Conservation (phyloP, 2,888 invertebrate species). For the Incurvaria masculella region DNA sequence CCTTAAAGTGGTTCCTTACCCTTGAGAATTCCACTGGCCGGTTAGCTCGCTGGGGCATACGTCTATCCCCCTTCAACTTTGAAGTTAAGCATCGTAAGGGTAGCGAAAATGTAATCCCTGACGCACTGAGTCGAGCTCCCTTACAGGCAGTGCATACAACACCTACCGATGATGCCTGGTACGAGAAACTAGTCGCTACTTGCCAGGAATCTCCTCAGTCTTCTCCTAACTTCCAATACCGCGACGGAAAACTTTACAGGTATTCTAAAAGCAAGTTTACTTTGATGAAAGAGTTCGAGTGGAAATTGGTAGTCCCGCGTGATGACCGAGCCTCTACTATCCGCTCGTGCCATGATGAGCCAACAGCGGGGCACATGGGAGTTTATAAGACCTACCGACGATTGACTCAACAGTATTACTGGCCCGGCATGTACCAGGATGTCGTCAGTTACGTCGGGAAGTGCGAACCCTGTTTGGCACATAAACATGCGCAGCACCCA, state of each 20-base stretch:
- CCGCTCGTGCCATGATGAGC: conserved; percentile 1
- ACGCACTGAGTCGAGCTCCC: conserved; percentile 8
- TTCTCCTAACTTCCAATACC: conserved; percentile 6
- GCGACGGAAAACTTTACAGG: background rate
- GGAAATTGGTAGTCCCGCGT: conserved; percentile 7
- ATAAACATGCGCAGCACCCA: conserved; percentile 11
- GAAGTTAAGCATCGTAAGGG: conserved; percentile 9
- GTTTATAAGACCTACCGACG: conserved; percentile 19
- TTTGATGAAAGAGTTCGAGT: conserved; percentile 2
- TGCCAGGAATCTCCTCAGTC: conserved; percentile 2
- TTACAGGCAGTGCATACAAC: background rate
- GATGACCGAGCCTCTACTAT: no score
- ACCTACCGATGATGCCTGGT: conserved; percentile 10
- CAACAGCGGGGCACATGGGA: conserved; percentile 15
- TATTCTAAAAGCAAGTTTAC: background rate
- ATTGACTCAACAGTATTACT: conserved; percentile 12
- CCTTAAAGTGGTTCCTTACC: conserved; percentile 11
- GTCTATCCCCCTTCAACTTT: conserved; percentile 5
- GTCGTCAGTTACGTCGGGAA: conserved; percentile 10
- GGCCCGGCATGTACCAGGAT: conserved; percentile 17
- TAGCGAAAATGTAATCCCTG: conserved; percentile 7
- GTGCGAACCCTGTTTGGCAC: conserved; percentile 12
- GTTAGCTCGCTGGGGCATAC: conserved; percentile 6
- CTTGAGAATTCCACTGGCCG: conserved; percentile 4
- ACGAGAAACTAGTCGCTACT: conserved; percentile 6